Evolutionary conservation across 2,797 vertebrate species (phyloP).

Genomic region (Melanotaenia nigrans): DNA sequence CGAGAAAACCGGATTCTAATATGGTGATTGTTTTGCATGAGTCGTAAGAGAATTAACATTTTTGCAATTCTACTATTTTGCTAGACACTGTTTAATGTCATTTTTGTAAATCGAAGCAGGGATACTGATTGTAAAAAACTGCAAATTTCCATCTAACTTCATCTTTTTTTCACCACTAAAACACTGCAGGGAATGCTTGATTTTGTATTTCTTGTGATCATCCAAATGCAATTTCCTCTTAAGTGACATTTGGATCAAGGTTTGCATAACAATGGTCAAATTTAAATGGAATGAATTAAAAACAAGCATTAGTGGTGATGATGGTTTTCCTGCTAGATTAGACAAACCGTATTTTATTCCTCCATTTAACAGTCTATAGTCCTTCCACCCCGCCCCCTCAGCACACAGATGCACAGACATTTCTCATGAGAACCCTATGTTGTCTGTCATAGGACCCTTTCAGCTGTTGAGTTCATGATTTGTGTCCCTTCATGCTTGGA

Average conservation of each 20-base stretch:
- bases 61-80: background rate
- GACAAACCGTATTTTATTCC: conserved; percentile 1
- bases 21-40: background rate
- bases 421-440: conserved; percentile 52
- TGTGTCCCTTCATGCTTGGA: conserved; percentile 37
- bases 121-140: background rate
- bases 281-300: conserved; percentile 15
- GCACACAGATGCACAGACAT: conserved; percentile 21
- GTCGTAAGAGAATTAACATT: background rate
- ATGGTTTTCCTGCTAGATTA: background rate
- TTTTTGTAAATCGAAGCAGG: background rate
- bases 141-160: conserved; percentile 2
- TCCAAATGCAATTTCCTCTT: conserved; percentile 11
- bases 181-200: conserved; percentile 8
- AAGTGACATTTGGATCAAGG: conserved; percentile 29
- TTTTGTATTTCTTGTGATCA: conserved; percentile 21
- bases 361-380: background rate
- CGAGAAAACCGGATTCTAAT: background rate
- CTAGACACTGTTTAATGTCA: background rate
- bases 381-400: conserved; percentile 3
- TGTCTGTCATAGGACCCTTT: conserved; percentile 48
- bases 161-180: background rate
- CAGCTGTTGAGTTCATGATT: conserved; percentile 69
- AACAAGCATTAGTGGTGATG: background rate
- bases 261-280: conserved; percentile 23